These are phyloP conservation scores for Meda fulgida DNA, from an alignment of 2,797 vertebrate genomes.

Conservation along the genomic window DNA sequence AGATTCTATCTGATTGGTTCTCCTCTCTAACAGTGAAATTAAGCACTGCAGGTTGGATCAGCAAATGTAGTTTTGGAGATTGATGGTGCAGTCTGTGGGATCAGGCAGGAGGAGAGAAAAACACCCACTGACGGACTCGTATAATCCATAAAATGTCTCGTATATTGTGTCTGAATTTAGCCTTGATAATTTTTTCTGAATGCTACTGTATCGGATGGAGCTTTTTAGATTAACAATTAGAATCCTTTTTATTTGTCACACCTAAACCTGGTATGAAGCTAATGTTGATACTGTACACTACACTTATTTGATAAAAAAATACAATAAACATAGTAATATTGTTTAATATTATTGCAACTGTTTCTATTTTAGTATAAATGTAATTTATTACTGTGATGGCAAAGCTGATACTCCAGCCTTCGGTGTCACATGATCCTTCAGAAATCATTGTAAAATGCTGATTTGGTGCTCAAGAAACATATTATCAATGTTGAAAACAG, in stretches of 20 bases:
- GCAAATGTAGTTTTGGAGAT: conserved; percentile 59
- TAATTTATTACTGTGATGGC: background rate
- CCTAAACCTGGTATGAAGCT: background rate
- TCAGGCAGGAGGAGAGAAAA: conserved; percentile 37
- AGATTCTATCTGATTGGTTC: conserved; percentile 58
- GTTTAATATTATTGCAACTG: background rate
- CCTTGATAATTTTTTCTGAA: conserved; percentile 15
- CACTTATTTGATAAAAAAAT: background rate
- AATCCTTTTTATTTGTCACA: conserved; percentile 42
- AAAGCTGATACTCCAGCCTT: background rate
- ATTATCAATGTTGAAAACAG: background rate
- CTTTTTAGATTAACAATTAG: conserved; percentile 28
- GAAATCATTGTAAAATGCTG: background rate
- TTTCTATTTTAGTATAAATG: background rate
- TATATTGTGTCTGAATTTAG: conserved; percentile 31
- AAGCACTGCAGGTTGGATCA: conserved; percentile 62
- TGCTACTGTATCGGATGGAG: background rate
- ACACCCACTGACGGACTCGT: conserved; percentile 36
- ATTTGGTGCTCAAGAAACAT: background rate
- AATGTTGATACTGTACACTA: background rate
- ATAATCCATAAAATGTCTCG: conserved; percentile 37
- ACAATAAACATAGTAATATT: background rate
- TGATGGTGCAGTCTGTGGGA: conserved; percentile 37
- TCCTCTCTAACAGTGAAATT: conserved; percentile 43
- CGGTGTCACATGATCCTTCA: background rate